phyloP scores from a whole-genome alignment of 2,888 invertebrate species.

The Cenopis cana region DNA sequence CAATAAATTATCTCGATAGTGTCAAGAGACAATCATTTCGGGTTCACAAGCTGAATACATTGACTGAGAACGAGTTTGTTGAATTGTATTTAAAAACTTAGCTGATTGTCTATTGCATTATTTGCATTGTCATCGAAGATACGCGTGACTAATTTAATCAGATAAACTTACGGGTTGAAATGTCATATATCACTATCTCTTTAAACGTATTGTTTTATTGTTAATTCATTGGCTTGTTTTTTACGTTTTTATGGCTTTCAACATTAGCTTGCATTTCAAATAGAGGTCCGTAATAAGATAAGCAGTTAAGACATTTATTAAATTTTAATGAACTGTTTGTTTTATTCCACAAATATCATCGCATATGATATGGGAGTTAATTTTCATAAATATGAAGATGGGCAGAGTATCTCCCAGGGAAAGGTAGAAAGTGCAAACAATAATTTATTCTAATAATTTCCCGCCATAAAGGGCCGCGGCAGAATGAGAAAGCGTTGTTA shows the following conservation, averaged over 20 bases:
- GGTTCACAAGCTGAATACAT: constrained; percentile 3
- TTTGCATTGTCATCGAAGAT: not conserved
- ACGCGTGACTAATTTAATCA: constrained; percentile 8
- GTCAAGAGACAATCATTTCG: constrained; percentile 30
- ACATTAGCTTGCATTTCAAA: constrained; percentile 2
- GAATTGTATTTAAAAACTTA: not conserved
- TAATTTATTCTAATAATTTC: constrained; percentile 48
- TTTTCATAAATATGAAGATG: constrained; percentile 39
- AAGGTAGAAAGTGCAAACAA: constrained; percentile 46
- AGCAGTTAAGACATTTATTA: not conserved
- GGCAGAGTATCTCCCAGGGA: constrained; percentile 21
- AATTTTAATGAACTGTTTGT: constrained; percentile 5
- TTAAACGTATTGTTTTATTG: not conserved
- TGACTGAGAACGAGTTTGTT: not conserved
- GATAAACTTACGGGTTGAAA: constrained; percentile 1
- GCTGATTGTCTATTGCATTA: not conserved
- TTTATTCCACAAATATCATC: constrained; percentile 10
- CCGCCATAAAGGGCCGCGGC: constrained; percentile 43
- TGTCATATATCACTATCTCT: not conserved
- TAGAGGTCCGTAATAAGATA: constrained; percentile 10
- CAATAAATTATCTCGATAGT: constrained; percentile 18
- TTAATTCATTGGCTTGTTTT: not conserved
- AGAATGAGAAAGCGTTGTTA: constrained; percentile 32
- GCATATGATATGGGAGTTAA: not conserved
- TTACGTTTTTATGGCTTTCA: not conserved